These are phyloP conservation scores for Porites cylindrica DNA, from an alignment of 92 coral and sea anemone species.

Conservation along the genomic window DNA sequence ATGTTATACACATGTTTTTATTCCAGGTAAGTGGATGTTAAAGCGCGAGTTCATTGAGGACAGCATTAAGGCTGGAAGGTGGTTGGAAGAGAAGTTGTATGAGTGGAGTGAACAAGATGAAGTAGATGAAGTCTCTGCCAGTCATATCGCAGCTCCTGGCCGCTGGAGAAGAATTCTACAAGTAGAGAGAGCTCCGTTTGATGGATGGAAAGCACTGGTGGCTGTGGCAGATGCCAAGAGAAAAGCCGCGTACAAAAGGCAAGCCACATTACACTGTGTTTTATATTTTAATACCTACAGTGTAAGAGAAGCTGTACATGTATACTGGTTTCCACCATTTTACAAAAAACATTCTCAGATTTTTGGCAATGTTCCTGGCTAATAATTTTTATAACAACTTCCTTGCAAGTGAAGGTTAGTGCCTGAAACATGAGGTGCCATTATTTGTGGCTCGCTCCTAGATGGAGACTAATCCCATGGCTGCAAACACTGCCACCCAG, in stretches of 20 bases:
- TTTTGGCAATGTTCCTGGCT: too few relatives aligned
- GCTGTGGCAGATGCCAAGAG: slow-evolving; percentile 80
- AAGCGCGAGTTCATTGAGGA: slow-evolving; percentile 79
- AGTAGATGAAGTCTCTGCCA: slow-evolving; percentile 32
- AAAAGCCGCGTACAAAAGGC: slow-evolving; percentile 92
- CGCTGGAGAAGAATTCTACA: slow-evolving; percentile 81
- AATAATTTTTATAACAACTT: too few relatives aligned
- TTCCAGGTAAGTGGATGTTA: slow-evolving; percentile 92
- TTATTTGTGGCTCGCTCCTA: too few relatives aligned
- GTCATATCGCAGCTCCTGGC: slow-evolving; percentile 80
- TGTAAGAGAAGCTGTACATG: too few relatives aligned
- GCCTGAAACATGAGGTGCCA: too few relatives aligned
- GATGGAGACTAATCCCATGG: too few relatives aligned
- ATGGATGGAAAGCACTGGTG: slow-evolving; percentile 83
- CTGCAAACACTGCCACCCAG: too few relatives aligned
- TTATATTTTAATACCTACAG: not conserved
- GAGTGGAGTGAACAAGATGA: slow-evolving; percentile 78
- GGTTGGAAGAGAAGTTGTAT: slow-evolving; percentile 85
- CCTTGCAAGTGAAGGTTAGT: too few relatives aligned
- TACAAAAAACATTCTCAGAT: too few relatives aligned
- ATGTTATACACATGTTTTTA: not conserved
- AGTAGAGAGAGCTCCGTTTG: slow-evolving; percentile 69
- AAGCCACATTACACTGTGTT: not conserved
- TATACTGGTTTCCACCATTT: too few relatives aligned
- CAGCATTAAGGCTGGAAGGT: slow-evolving; percentile 73